These are phyloP conservation scores for Cantharis lateralis DNA, from an alignment of 2,888 invertebrate species.

Conservation along the genomic window DNA sequence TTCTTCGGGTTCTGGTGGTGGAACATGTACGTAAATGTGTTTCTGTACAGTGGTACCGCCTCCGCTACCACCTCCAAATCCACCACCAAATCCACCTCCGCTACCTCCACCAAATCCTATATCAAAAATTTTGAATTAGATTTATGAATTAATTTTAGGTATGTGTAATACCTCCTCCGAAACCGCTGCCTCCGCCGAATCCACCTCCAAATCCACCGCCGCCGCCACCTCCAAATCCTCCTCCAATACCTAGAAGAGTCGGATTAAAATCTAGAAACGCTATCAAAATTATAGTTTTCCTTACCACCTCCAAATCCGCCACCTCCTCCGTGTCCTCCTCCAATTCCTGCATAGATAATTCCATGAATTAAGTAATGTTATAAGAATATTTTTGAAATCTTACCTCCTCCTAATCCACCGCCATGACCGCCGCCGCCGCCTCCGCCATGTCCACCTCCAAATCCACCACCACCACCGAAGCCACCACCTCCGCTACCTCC, in stretches of 20 bases:
- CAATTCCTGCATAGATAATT: not conserved
- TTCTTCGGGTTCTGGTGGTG: constrained; percentile 84
- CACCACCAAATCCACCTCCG: constrained; percentile 56
- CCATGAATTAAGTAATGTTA: no score
- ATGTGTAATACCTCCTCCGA: constrained; percentile 24
- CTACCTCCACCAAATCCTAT: constrained; percentile 38
- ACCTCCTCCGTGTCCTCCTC: constrained; percentile 15
- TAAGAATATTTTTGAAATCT: no score
- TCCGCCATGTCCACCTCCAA: constrained; percentile 38
- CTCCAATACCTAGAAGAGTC: not conserved
- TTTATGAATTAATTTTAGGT: not conserved
- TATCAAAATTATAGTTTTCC: not conserved
- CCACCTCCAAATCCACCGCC: constrained; percentile 25
- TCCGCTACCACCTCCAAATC: constrained; percentile 57
- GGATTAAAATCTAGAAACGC: not conserved
- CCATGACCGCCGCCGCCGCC: constrained; percentile 29
- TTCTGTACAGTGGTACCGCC: constrained; percentile 75
- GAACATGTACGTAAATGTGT: constrained; percentile 89
- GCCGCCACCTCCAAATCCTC: constrained; percentile 10
- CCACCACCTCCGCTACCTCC: constrained; percentile 39
- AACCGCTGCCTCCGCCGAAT: constrained; percentile 27
- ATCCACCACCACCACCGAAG: constrained; percentile 40
- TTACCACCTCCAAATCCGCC: constrained; percentile 30
- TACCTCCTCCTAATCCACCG: not conserved
- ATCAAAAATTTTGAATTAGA: not conserved